Base-by-base conservation (phyloP, 1,140 invertebrate genomes). In the Trinorchestia longiramus region DNA sequence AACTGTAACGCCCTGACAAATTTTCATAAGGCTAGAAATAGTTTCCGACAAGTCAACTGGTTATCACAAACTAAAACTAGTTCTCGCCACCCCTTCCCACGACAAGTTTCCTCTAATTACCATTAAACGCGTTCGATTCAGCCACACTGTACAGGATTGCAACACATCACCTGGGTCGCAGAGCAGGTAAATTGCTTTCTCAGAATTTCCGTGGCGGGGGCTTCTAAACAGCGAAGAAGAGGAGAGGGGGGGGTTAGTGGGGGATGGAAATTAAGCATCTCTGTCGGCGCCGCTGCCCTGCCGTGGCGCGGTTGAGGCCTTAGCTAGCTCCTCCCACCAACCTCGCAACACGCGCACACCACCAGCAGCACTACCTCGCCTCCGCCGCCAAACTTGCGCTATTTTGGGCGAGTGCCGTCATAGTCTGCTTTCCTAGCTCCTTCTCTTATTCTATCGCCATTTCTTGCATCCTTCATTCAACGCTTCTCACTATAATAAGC, bases 331-430 rank as follows among this genome's bases (percentile, higher is more conserved):
- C 43, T 53, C 47, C 47, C 47, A 53, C 47, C n/a, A 19, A 53
- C 47, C 19, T 6, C 8, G 8, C 36, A 88, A 36, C 40, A 6
- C 36, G 87, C 36, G 87, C 36, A 3, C 88, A 11, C 3, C 88
- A 11, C 8, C 41, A 8, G 88, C 8, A 17, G 19, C 19, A 4
- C 43, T 44, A 15, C 3, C 92, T 19, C 92, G 41, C 8, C 92
- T 41, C 4, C 92, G 92, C 92, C 43, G 92, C 92, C 92, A 94
- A 94, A 94, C 92, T 94, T 43, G 92, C 43, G 92, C 92, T 94
- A 94, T 94, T 94, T 94, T 94, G 92, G 92, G 92, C 1, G 43
- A 94, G 92, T n/a, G 92, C 92, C 92, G 43, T 94, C 92, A 43
- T 90, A 42, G 88, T 41, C 88, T 90, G 42, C 88, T 90, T 90